Conservation (phyloP, 1,140 invertebrate species). For the Megalonaias nervosa region DNA sequence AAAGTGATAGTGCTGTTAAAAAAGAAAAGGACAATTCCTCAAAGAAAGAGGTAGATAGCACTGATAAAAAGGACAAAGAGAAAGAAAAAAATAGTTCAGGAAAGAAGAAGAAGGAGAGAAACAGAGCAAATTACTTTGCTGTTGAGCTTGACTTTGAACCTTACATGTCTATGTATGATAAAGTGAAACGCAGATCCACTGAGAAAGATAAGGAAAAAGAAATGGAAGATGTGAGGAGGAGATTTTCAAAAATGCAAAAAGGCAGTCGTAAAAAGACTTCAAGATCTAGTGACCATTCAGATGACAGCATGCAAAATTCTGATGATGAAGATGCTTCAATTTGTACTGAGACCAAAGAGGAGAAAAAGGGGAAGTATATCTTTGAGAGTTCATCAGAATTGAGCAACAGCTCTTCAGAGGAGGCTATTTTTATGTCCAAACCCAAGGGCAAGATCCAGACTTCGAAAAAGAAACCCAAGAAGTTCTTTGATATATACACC, state of each 20-base stretch:
- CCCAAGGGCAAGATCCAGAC: constrained; percentile 18
- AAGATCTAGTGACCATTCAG: constrained; percentile 45
- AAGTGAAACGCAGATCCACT: constrained; percentile 94
- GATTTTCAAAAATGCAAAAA: constrained; percentile 80
- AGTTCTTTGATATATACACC: constrained; percentile 50
- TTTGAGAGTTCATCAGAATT: constrained; percentile 35
- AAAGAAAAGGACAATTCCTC: constrained; percentile 26
- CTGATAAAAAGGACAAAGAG: constrained; percentile 21
- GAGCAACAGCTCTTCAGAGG: constrained; percentile 42
- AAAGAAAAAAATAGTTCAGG: constrained; percentile 37
- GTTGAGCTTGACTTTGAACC: constrained; percentile 32
- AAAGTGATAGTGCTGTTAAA: constrained; percentile 41
- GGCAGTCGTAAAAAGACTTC: constrained; percentile 71
- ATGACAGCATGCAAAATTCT: constrained; percentile 44
- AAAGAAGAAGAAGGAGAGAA: constrained; percentile 38
- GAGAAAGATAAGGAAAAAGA: constrained; percentile 80
- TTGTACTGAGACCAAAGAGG: constrained; percentile 26
- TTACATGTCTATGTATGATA: constrained; percentile 99
- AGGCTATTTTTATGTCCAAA: constrained; percentile 18
- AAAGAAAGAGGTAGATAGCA: constrained; percentile 3
- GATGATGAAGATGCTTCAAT: constrained; percentile 49
- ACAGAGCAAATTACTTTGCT: too few species aligned
- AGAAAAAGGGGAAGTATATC: constrained; percentile 49
- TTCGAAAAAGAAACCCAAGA: constrained; percentile 34
- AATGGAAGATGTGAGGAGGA: constrained; percentile 87